Percentiles rank a stretch among this genome's conserved stretches.
phyloP scores from a whole-genome alignment of 1,140 invertebrate species.

The Bombus terrestris region DNA sequence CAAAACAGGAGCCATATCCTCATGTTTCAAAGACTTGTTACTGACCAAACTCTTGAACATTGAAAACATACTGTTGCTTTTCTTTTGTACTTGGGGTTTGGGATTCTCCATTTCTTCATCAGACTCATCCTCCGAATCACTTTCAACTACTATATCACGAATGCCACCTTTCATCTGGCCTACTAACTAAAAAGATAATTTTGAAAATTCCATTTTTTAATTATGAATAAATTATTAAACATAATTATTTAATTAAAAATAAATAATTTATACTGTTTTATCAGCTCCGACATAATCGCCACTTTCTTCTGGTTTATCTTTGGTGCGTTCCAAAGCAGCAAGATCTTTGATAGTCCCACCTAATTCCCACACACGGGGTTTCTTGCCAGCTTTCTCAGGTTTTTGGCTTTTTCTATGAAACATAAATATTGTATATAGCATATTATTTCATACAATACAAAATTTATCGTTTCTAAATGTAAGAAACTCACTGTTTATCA shows the following conservation, averaged over 20 bases:
- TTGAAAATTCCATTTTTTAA: not conserved
- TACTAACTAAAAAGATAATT: constrained; percentile 86
- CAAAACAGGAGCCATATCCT: constrained; percentile 92
- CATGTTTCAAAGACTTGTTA: constrained; percentile 88
- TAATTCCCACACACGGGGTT: constrained; percentile 94
- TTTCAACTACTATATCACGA: constrained; percentile 85
- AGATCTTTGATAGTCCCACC: constrained; percentile 91
- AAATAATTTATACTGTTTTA: constrained; percentile 84
- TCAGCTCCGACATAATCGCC: constrained; percentile 85
- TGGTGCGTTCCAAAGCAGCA: constrained; percentile 92
- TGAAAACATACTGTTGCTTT: constrained; percentile 88
- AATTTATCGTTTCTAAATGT: not conserved
- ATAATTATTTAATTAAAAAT: not conserved
- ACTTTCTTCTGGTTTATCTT: constrained; percentile 88
- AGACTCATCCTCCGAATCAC: constrained; percentile 82
- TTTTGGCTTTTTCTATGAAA: constrained; percentile 86
- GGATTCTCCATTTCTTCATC: constrained; percentile 71
- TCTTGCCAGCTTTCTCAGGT: constrained; percentile 91
- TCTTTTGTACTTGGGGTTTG: constrained; percentile 78
- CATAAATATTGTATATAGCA: not conserved
- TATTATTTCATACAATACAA: not conserved
- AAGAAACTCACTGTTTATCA: constrained; percentile 83
- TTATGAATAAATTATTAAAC: not conserved
- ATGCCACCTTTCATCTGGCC: constrained; percentile 92
- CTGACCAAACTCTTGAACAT: constrained; percentile 95